Base-by-base conservation (phyloP, 2,113 vertebrate species). In the Ophthalmolycus amberensis region DNA sequence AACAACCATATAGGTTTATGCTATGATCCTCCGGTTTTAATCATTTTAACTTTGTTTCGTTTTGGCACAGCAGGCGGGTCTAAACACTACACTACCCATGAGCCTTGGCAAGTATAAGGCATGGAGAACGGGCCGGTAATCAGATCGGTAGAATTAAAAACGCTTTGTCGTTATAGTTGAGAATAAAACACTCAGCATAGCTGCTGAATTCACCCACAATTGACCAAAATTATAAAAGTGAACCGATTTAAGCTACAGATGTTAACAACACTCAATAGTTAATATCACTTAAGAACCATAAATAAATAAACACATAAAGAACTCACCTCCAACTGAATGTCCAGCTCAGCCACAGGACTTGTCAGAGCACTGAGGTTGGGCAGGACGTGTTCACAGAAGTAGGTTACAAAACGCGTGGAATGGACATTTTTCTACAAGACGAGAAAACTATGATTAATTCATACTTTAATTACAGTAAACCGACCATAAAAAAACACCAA, bases 261-360 rank as follows among this genome's bases (percentile, higher is more conserved):
- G 3, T 52, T 8, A 52, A 52, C 20, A 22, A 25, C n/a, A 56
- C 54, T 25, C 9, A 25, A 60, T 16, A 32, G 29, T 32, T 62
- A 69, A 50, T 52, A 15, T 66, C 22, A 34, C 50, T 59, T 20
- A 7, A 18, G 34, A 9, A 68, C 9, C 15, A 56, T 7, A 20
- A 37, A 68, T 37, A 3, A 52, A 54, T 52, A n/a, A 54, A 70
- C 25, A 27, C 4, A 40, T 38, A 60, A 37, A 29, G 5, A 37
- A 80, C 95, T 95, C 86, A 99, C 98, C 97, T 99, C 98, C 87
- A 99, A 91, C 89, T 99, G 98, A 89, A 99, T 98, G 95, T 99
- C 98, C 32, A 98, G 94, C 80, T 97, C 97, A 38, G 98, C 97
- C 71, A 97, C 97, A 9, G 98, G 97, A 48, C 96, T 97, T 58